Evolutionary conservation across 2,113 vertebrate species (phyloP).

Genomic region (Orcinus orca): DNA sequence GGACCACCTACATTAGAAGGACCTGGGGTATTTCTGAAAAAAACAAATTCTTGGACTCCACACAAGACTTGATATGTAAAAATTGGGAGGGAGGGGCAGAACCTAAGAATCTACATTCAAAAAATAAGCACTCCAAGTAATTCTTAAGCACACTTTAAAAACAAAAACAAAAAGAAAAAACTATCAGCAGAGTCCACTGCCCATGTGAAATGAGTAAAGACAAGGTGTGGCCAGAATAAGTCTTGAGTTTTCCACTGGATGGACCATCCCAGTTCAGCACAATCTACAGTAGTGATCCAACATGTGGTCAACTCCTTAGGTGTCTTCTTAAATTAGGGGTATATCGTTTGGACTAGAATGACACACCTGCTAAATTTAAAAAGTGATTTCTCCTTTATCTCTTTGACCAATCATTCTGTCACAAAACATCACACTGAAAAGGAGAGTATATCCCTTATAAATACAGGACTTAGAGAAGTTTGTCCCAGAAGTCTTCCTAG

Average conservation of each 20-base stretch:
- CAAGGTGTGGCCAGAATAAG: background rate
- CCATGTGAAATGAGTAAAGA: background rate
- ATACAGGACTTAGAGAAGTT: background rate
- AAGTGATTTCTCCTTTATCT: background rate
- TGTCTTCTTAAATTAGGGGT: background rate
- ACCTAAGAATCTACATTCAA: background rate
- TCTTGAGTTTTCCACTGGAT: background rate
- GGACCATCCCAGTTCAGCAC: accelerated
- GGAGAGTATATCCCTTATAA: background rate
- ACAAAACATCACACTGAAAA: background rate
- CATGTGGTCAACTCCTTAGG: background rate
- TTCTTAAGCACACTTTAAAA: background rate
- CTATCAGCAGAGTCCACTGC: background rate
- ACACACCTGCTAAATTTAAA: background rate
- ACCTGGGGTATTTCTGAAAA: background rate
- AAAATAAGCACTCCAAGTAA: background rate
- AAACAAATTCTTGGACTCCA: background rate
- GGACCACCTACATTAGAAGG: background rate
- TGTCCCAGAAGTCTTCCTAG: background rate
- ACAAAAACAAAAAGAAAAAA: background rate
- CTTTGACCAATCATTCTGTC: background rate
- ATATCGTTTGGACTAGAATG: background rate
- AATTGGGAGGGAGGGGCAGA: background rate
- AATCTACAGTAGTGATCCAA: accelerated
- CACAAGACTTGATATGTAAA: background rate